Evolutionary conservation across 2,113 vertebrate species (phyloP), one percentile per base, ranked within the genome.

Genomic region (Pelecanoides urinatrix): DNA sequence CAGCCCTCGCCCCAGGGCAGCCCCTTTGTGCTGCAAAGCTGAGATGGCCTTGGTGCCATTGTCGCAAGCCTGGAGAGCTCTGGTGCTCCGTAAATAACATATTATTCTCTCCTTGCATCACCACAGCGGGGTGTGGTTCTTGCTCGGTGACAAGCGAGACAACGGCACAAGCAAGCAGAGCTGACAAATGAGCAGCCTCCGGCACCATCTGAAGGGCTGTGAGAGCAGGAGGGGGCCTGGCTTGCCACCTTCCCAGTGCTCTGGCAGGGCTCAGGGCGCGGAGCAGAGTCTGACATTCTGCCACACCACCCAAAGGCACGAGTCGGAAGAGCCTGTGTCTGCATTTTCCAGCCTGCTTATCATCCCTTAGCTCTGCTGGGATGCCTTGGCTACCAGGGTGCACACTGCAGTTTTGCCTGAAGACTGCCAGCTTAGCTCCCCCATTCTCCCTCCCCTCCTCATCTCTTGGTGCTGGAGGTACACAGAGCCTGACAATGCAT

Each of bases 351-450:
- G 53, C 44, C 90, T 55, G 77, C 29, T 90, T 27, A 10, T 94
- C 61, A 71, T 76, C 71, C 73, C 70, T 30, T 8, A 4, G 44
- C 32, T 79, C 45, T 76, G 66, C 62, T 53, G 91, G 73, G 65
- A 40, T 72, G 71, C 72, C 21, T 77, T 68, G 70, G 87, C 95
- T 89, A 15, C 36, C 80, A 42, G 72, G 80, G 25, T 7, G 5
- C 47, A 32, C 34, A 2, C 72, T 83, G 90, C 94, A 75, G 85
- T 34, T 83, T 38, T 62, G 75, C 68, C 73, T 78, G 80, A 62
- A 77, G 77, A 3, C 42, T 96, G 94, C 85, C 93, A 88, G 73
- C 90, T 92, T 87, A 90, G 94, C 79, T 68, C 45, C 82, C 53
- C 55, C 82, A 1, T 50, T 36, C 88, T 78, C 52, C 88, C 71